Percentiles rank a stretch among this genome's conserved stretches.
Evolutionary conservation across 2,797 vertebrate species (phyloP).

Genomic region (Limosa lapponica): DNA sequence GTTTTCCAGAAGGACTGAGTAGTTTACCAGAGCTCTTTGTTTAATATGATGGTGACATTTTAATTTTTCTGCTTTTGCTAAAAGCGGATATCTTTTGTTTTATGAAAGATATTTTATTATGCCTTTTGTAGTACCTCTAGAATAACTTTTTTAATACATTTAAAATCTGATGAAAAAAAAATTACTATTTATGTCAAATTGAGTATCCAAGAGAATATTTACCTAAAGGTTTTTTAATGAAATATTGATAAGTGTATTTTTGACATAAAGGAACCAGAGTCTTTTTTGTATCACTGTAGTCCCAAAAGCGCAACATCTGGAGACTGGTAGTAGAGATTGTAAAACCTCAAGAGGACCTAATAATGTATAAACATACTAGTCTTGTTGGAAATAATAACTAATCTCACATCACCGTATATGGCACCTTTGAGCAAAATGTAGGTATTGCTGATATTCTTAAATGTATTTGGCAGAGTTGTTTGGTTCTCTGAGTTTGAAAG

Average conservation of each 20-base stretch:
- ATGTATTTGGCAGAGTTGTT: not conserved
- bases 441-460: not conserved
- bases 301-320: not conserved
- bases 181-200: not conserved
- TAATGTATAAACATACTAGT: accelerated
- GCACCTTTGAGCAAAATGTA: not conserved
- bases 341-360: not conserved
- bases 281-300: not conserved
- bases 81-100: not conserved
- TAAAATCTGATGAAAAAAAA: not conserved
- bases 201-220: not conserved
- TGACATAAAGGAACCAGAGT: not conserved
- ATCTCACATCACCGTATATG: accelerated
- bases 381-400: not conserved
- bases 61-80: not conserved
- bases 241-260: not conserved
- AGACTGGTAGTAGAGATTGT: not conserved
- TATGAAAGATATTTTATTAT: not conserved
- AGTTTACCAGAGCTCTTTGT: not conserved
- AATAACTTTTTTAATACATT: not conserved
- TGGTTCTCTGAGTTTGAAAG: not conserved
- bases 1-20: not conserved
- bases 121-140: not conserved
- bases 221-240: not conserved
- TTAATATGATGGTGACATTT: not conserved